A percentile compares a stretch with the other conserved stretches of the same genome.
These are phyloP conservation scores for Pygoscelis adeliae DNA, from an alignment of 2,113 vertebrate species.

Conservation along the genomic window DNA sequence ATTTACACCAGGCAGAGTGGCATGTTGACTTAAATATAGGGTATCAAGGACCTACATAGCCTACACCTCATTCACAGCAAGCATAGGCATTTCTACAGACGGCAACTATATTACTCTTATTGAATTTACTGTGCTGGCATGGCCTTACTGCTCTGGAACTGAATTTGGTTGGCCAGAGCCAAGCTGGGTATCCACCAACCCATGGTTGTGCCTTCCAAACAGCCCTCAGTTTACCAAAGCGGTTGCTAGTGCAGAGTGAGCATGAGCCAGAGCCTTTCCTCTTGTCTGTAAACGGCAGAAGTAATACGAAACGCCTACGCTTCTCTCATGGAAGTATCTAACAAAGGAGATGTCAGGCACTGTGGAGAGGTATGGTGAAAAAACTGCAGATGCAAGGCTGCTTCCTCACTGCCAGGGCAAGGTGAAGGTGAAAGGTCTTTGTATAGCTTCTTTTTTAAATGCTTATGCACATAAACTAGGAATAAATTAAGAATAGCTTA, in stretches of 20 bases:
- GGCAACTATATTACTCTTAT: not conserved
- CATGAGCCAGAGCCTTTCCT: not conserved
- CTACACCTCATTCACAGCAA: not conserved
- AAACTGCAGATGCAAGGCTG: not conserved
- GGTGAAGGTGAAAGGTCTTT: not conserved
- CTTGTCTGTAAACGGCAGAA: not conserved
- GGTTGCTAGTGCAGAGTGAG: not conserved
- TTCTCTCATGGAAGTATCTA: not conserved
- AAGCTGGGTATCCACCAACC: not conserved
- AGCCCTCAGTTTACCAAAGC: not conserved
- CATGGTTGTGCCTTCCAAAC: not conserved
- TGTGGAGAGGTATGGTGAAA: not conserved
- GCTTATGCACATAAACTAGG: not conserved
- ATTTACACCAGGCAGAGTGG: not conserved
- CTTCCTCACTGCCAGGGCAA: not conserved
- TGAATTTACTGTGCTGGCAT: not conserved
- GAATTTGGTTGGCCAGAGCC: not conserved
- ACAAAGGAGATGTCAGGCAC: fast-evolving
- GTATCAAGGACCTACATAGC: not conserved
- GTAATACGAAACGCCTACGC: not conserved
- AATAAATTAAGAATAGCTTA: not conserved
- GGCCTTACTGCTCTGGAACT: not conserved
- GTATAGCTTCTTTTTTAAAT: not conserved
- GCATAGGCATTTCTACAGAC: not conserved
- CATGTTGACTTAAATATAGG: not conserved